Conservation (phyloP, 2,113 vertebrate genomes). For the Mirza zaza region DNA sequence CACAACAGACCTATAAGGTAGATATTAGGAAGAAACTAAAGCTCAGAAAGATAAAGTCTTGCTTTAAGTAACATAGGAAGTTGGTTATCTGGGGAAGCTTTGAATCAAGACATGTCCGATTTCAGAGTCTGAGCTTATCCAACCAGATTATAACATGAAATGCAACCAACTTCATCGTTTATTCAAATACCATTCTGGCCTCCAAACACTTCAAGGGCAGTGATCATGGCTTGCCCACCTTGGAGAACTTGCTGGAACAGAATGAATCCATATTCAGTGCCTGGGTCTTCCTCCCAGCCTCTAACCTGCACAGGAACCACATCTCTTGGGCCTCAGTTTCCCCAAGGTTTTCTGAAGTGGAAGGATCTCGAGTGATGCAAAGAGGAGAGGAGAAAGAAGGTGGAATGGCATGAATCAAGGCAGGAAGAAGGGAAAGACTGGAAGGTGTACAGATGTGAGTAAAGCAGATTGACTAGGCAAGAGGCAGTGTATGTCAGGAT, state of each 20-base stretch:
- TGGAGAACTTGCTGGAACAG: neutral
- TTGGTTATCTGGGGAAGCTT: neutral
- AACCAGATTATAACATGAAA: neutral
- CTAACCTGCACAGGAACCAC: neutral
- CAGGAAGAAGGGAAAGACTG: neutral
- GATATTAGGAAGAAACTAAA: neutral
- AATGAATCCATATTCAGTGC: neutral
- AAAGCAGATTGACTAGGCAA: neutral
- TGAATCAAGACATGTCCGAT: neutral
- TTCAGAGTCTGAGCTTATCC: neutral
- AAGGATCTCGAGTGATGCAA: neutral
- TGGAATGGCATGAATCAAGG: too few species aligned
- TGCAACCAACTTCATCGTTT: neutral
- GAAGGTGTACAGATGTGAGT: neutral
- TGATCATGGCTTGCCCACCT: neutral
- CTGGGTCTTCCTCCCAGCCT: neutral
- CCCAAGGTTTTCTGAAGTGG: neutral
- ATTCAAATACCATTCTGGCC: neutral
- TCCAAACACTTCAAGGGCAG: neutral
- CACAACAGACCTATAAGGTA: neutral
- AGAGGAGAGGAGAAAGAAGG: too few species aligned
- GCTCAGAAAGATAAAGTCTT: neutral
- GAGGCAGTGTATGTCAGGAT: neutral
- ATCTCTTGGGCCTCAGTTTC: neutral
- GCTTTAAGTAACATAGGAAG: neutral